Evolutionary conservation across 2,888 invertebrate genomes (phyloP).

Genomic region (Ormyrus pomaceus): DNA sequence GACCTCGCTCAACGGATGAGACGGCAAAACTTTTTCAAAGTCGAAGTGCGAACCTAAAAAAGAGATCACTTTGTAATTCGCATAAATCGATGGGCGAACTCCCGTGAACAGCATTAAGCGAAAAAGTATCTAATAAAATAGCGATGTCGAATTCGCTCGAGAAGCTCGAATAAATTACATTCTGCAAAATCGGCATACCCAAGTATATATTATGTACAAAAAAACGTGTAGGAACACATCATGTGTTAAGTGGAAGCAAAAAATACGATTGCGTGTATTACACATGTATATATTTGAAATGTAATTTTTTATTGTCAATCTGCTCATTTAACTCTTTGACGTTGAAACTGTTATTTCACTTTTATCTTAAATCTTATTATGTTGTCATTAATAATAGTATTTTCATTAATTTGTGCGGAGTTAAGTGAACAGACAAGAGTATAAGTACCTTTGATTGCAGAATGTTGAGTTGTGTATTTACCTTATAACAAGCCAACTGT

Average conservation of each 20-base stretch:
- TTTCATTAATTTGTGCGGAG: neutral
- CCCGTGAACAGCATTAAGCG: conserved; percentile 64
- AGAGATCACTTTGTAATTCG: conserved; percentile 34
- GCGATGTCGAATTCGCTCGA: conserved; percentile 68
- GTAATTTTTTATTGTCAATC: conserved; percentile 38
- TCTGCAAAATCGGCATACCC: conserved; percentile 68
- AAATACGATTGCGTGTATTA: conserved; percentile 58
- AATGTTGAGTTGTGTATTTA: conserved; percentile 60
- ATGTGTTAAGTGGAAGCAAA: conserved; percentile 53
- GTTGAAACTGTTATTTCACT: neutral
- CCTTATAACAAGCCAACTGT: conserved; percentile 53
- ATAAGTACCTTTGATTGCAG: conserved; percentile 61
- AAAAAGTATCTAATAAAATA: conserved; percentile 65
- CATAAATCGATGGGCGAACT: conserved; percentile 58
- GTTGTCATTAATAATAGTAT: no score
- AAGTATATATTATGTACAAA: conserved; percentile 29
- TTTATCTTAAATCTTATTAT: no score
- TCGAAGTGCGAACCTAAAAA: conserved; percentile 21
- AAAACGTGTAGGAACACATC: conserved; percentile 37
- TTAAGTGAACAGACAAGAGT: conserved; percentile 44
- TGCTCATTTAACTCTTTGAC: conserved; percentile 54
- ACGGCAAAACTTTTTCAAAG: conserved; percentile 42
- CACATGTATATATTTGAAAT: conserved; percentile 32
- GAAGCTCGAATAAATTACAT: conserved; percentile 68
- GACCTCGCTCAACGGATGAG: conserved; percentile 15